Evolutionary conservation across 2,888 invertebrate species (phyloP).

Genomic region (Tetragnatha montana): DNA sequence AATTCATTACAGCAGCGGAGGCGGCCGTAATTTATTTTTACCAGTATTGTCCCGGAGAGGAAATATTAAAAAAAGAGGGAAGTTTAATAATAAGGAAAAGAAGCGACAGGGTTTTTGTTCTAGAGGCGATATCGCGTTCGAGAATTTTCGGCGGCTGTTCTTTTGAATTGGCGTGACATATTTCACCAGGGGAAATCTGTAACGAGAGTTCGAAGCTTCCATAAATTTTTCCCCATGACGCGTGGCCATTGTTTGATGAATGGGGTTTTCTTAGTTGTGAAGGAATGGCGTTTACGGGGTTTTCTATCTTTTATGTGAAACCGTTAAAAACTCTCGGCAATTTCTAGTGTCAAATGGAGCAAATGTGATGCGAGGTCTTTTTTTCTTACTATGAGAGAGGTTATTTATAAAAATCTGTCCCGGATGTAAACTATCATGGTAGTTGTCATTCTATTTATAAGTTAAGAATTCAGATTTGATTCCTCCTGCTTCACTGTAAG

Average conservation of each 20-base stretch:
- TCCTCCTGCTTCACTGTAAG: too few species aligned
- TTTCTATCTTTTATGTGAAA: neutral
- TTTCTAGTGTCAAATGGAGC: neutral
- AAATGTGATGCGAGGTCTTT: neutral
- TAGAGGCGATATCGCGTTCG: constrained; percentile 1
- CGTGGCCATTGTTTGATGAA: too few species aligned
- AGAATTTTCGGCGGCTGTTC: neutral
- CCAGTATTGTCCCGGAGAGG: constrained; percentile 5
- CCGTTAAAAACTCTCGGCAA: neutral
- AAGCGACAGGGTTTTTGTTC: neutral
- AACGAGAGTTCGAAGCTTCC: neutral
- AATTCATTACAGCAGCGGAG: constrained; percentile 51
- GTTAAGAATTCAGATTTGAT: too few species aligned
- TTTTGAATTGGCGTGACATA: neutral
- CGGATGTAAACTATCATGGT: too few species aligned
- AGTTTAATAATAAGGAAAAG: neutral
- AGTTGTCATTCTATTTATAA: too few species aligned
- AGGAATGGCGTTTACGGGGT: neutral
- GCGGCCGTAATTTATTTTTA: constrained; percentile 50
- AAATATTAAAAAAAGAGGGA: constrained; percentile 1
- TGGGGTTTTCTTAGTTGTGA: too few species aligned
- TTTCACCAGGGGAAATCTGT: neutral
- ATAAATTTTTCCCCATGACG: neutral
- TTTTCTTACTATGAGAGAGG: neutral
- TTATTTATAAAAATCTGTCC: neutral